phyloP scores from a whole-genome alignment of 1,140 invertebrate species.

The Trinorchestia longiramus region DNA sequence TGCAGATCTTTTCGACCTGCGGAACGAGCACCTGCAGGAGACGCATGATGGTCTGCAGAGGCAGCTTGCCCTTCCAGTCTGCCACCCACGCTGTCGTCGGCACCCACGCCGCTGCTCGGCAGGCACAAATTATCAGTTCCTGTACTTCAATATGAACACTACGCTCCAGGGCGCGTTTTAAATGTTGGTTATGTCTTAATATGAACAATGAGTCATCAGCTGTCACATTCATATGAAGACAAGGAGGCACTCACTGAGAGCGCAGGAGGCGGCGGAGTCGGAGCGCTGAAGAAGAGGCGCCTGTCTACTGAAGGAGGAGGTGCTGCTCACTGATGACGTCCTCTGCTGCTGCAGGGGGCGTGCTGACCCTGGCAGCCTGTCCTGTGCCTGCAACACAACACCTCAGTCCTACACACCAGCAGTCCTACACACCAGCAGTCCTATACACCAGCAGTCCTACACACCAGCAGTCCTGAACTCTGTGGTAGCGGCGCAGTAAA shows the following conservation, averaged over 20 bases:
- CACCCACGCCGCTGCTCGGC: constrained; percentile 76
- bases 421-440: too few relatives aligned
- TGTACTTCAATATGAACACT: too few relatives aligned
- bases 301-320: not conserved
- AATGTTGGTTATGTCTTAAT: too few relatives aligned
- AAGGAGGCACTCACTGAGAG: not conserved
- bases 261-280: not conserved
- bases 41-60: constrained; percentile 98
- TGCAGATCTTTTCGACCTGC: constrained; percentile 99
- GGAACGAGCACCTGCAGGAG: constrained; percentile 98
- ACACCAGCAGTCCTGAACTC: too few relatives aligned
- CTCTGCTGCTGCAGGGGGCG: not conserved
- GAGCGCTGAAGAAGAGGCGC: not conserved
- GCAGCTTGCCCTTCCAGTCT: constrained; percentile 96
- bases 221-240: too few relatives aligned
- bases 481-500: too few relatives aligned
- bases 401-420: too few relatives aligned
- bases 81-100: constrained; percentile 94
- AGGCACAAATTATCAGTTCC: too few relatives aligned
- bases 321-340: not conserved
- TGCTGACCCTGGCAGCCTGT: not conserved
- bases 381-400: not conserved
- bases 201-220: too few relatives aligned
- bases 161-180: too few relatives aligned
- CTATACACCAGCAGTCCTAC: too few relatives aligned